phyloP scores from a whole-genome alignment of 2,797 vertebrate species.

The Sylvia borin region DNA sequence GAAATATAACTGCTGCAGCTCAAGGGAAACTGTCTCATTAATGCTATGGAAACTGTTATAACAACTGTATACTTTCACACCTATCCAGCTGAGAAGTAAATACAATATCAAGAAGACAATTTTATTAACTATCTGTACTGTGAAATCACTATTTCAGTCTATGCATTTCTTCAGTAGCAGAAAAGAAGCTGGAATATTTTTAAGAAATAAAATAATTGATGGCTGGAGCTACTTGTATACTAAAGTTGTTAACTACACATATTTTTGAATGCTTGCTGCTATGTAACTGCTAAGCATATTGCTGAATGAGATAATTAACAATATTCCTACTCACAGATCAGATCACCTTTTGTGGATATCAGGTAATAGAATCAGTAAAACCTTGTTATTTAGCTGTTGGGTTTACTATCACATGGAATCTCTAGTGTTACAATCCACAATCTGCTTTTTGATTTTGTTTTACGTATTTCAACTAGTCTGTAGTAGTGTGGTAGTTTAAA shows the following conservation, averaged over 20 bases:
- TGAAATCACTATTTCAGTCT: background rate
- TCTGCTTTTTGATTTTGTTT: background rate
- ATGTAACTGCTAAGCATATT: background rate
- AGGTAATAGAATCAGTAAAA: slow-evolving; percentile 43
- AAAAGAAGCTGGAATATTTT: background rate
- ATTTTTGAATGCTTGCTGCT: background rate
- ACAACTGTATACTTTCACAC: background rate
- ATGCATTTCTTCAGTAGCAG: background rate
- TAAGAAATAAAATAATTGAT: background rate
- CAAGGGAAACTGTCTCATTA: background rate
- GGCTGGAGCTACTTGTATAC: background rate
- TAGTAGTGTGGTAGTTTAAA: slow-evolving; percentile 2
- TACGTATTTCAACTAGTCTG: slow-evolving; percentile 14
- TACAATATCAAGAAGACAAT: background rate
- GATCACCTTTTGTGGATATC: slow-evolving; percentile 24
- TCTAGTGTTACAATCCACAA: background rate
- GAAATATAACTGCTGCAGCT: background rate
- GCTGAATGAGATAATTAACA: slow-evolving; percentile 4
- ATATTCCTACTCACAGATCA: slow-evolving; percentile 12
- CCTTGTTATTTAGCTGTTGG: slow-evolving; percentile 38
- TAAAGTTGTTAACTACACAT: background rate
- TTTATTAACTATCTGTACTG: background rate
- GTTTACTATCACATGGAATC: slow-evolving; percentile 53
- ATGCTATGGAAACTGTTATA: background rate
- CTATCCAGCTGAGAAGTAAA: background rate